Conservation (phyloP, 2,113 vertebrate species). For the Camelus bactrianus region DNA sequence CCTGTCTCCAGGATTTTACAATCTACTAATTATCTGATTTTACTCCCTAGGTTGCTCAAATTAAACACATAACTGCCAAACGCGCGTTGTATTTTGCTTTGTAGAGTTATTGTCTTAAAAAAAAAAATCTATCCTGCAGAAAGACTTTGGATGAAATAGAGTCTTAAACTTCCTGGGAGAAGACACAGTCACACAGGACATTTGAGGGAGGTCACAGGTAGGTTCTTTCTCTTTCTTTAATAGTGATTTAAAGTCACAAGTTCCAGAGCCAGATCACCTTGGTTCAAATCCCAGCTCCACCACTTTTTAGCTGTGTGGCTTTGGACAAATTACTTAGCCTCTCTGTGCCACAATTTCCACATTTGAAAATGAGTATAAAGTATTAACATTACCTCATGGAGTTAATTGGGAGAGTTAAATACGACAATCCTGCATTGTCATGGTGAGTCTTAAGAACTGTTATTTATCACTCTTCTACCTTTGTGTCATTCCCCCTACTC, state of each 20-base stretch:
- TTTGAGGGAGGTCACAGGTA: slow-evolving; percentile 62
- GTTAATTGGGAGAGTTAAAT: neutral
- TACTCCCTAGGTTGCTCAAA: slow-evolving; percentile 29
- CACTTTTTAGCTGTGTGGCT: neutral
- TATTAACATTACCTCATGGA: neutral
- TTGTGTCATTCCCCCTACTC: slow-evolving; percentile 60
- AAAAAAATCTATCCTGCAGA: slow-evolving; percentile 54
- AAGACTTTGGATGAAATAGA: slow-evolving; percentile 61
- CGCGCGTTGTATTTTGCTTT: neutral
- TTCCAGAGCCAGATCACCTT: neutral
- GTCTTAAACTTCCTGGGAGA: slow-evolving; percentile 69
- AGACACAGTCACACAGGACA: slow-evolving; percentile 58
- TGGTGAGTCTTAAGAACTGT: neutral
- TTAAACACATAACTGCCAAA: slow-evolving; percentile 62
- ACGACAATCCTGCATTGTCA: neutral
- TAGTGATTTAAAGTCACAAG: neutral
- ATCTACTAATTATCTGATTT: slow-evolving; percentile 71
- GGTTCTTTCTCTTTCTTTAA: neutral
- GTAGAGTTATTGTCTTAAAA: slow-evolving; percentile 27
- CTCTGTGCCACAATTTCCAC: slow-evolving; percentile 6
- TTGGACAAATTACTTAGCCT: neutral
- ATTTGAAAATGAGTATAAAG: neutral
- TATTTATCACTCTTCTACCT: slow-evolving; percentile 53
- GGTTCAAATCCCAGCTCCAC: neutral
- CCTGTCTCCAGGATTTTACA: slow-evolving; percentile 64